Percentiles rank a stretch among this genome's conserved stretches.
Conservation (phyloP, 2,888 invertebrate genomes). For the Ceriagrion tenellum region DNA sequence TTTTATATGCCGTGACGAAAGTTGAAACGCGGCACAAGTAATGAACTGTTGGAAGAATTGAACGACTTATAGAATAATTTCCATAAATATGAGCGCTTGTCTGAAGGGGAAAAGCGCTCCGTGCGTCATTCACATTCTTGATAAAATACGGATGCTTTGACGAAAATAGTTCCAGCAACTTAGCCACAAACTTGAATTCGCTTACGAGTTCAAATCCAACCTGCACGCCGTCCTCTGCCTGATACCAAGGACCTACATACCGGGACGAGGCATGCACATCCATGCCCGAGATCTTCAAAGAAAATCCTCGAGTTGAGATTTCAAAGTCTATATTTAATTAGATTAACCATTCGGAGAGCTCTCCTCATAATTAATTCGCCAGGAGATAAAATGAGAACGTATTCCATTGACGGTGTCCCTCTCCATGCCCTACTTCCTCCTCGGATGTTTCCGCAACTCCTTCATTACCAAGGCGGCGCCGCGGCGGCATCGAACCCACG, state of each 20-base stretch:
- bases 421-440: constrained; percentile 1
- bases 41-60: not conserved
- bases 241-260: not conserved
- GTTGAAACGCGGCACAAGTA: too few relatives aligned
- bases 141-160: not conserved
- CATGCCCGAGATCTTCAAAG: not conserved
- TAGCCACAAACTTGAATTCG: not conserved
- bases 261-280: not conserved
- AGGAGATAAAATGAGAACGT: not conserved
- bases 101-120: not conserved
- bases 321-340: constrained; percentile 28
- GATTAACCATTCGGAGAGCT: not conserved
- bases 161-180: not conserved
- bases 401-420: not conserved
- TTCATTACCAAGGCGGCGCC: not conserved
- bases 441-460: not conserved
- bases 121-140: not conserved
- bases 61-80: not conserved
- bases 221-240: not conserved
- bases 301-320: not conserved
- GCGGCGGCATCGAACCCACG: not conserved
- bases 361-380: not conserved
- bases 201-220: not conserved
- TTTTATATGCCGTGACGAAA: too few relatives aligned
- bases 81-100: not conserved